Evolutionary conservation across 92 coral and sea anemone species (phyloP), one percentile per base, ranked within the genome.

Genomic region (Porites rus): DNA sequence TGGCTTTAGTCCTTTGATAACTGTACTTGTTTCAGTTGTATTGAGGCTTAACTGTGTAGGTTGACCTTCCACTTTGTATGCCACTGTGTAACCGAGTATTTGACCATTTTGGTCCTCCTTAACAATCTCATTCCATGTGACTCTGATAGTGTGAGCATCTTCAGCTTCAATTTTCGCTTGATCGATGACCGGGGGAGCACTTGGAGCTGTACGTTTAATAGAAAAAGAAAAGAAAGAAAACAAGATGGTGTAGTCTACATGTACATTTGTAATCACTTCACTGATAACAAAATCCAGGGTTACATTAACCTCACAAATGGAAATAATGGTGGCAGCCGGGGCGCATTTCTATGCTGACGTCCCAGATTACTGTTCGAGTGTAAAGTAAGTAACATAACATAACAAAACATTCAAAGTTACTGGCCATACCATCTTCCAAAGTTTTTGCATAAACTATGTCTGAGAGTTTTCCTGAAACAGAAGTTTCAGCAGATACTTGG

Each of bases 141-240:
- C 93, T 43, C 63, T 63, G 65, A 92, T 89, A 0, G 92, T 89
- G 83, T 89, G 91, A 24, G 95, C 95, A n/a, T 92, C 95, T 53
- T 85, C 85, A 11, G 95, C 90, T 1, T 5, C 51, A 18, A 81
- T 65, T 8, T 65, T 58, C 1, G 16, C 31, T 59, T 61, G 6
- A 11, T 53, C 28, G 69, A 92, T 92, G 12, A 8, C 61, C 9
- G 95, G 95, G 25, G 75, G 54, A 38, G 87, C 64, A 72, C 81
- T 81, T 17, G 95, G 95, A 60, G 73, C 95, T 92, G 20, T 21
- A 1, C n/a, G 21, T 7, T 8, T 2, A 20, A 71, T 43, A 16
- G 54, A 60, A 76, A 13, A 76, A 18, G 46, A 38, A 38, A 38
- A 38, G 46, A 38, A 38, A 38, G 46, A 38, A 4, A 38, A 38